Percentiles rank a stretch among this genome's conserved stretches.
Evolutionary conservation across 1,140 invertebrate genomes (phyloP).

Genomic region (Pogonus chalceus): DNA sequence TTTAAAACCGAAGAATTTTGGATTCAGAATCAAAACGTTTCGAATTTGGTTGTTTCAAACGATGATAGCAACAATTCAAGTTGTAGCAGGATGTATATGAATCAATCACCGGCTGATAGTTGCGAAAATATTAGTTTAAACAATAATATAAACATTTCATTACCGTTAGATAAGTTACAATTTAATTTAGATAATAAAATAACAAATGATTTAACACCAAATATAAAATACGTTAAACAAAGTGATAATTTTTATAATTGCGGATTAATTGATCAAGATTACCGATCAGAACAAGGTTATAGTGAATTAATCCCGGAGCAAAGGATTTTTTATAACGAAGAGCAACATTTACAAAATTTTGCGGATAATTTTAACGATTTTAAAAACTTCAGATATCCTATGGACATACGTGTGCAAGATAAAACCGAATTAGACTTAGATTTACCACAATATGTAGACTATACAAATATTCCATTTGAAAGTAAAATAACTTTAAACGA

Average conservation of each 20-base stretch:
- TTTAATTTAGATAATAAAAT: conserved; percentile 1
- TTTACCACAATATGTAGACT: neutral
- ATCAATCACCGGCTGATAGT: conserved; percentile 29
- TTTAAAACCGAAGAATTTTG: conserved; percentile 43
- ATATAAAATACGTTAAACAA: neutral
- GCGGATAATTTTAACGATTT: neutral
- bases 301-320: neutral
- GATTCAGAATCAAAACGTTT: conserved; percentile 16
- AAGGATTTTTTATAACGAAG: neutral
- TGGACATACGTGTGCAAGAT: neutral
- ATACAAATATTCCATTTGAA: neutral
- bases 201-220: neutral
- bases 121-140: conserved; percentile 17
- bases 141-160: conserved; percentile 16
- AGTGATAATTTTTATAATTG: neutral
- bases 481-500: neutral
- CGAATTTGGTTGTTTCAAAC: conserved; percentile 23
- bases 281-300: neutral
- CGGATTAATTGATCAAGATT: neutral
- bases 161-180: neutral
- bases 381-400: neutral
- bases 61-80: conserved; percentile 31
- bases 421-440: neutral
- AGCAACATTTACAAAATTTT: neutral
- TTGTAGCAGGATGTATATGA: conserved; percentile 30